Evolutionary conservation across 2,113 vertebrate genomes (phyloP).

Genomic region (Jaculus jaculus): DNA sequence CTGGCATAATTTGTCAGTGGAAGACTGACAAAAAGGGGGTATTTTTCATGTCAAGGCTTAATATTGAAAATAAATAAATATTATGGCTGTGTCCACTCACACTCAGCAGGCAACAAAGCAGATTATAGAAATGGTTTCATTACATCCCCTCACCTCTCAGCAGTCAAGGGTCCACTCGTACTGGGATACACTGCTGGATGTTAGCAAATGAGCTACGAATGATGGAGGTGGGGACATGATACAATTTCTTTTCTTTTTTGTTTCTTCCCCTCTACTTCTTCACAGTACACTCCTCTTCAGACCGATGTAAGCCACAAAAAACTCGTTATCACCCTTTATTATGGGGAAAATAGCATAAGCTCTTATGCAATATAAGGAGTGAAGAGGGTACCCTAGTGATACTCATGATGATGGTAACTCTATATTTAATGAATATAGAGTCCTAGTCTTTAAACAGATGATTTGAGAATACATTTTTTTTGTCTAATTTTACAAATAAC

Average conservation of each 20-base stretch:
- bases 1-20: background rate
- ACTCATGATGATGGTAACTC: background rate
- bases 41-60: constrained; percentile 7
- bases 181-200: background rate
- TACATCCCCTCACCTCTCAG: background rate
- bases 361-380: background rate
- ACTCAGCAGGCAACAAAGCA: background rate
- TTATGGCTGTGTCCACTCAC: background rate
- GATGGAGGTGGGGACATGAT: background rate
- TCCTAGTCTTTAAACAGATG: background rate
- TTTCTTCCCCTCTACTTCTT: background rate
- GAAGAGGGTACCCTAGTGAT: background rate
- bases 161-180: background rate
- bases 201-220: background rate
- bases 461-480: background rate
- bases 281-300: background rate
- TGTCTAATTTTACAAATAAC: background rate
- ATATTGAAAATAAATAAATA: constrained; percentile 33
- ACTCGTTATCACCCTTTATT: background rate
- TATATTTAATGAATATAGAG: background rate
- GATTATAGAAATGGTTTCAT: background rate
- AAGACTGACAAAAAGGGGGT: background rate
- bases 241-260: background rate
- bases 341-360: background rate
- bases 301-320: background rate